Percentiles rank a stretch among this genome's conserved stretches.
These are phyloP conservation scores for Syrista parreyssii DNA, from an alignment of 2,888 invertebrate species.

Conservation along the genomic window DNA sequence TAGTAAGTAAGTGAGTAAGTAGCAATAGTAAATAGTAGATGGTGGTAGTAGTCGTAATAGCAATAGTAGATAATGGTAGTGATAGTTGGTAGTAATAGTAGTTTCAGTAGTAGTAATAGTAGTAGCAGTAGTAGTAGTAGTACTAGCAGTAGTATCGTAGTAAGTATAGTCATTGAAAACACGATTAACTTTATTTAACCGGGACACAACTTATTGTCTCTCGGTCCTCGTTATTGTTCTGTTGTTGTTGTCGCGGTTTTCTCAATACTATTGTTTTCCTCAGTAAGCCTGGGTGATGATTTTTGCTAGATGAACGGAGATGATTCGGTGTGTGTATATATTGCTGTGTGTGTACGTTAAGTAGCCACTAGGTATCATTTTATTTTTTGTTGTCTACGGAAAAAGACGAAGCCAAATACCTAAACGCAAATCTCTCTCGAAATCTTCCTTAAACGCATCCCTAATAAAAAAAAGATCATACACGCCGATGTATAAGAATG, in stretches of 20 bases:
- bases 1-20: conserved; percentile 44
- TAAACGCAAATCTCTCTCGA: conserved; percentile 33
- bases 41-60: conserved; percentile 42
- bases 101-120: not conserved
- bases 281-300: not conserved
- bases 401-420: conserved; percentile 36
- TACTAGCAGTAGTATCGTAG: conserved; percentile 32
- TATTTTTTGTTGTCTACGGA: conserved; percentile 16
- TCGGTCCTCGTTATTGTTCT: conserved; percentile 32
- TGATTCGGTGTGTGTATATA: not conserved
- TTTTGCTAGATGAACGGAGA: not conserved
- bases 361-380: conserved; percentile 29
- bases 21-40: conserved; percentile 28
- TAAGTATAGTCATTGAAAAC: conserved; percentile 25
- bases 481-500: conserved; percentile 39
- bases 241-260: conserved; percentile 7
- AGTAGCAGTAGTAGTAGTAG: not conserved
- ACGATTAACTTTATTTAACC: too few species aligned
- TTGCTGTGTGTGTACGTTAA: conserved; percentile 10
- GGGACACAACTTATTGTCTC: not conserved
- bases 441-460: not conserved
- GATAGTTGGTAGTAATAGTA: conserved; percentile 25
- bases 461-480: conserved; percentile 29
- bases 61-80: conserved; percentile 38
- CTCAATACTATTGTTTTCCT: conserved; percentile 15